Conservation (phyloP, 1,140 invertebrate genomes). For the Neuroterus valhalla region DNA sequence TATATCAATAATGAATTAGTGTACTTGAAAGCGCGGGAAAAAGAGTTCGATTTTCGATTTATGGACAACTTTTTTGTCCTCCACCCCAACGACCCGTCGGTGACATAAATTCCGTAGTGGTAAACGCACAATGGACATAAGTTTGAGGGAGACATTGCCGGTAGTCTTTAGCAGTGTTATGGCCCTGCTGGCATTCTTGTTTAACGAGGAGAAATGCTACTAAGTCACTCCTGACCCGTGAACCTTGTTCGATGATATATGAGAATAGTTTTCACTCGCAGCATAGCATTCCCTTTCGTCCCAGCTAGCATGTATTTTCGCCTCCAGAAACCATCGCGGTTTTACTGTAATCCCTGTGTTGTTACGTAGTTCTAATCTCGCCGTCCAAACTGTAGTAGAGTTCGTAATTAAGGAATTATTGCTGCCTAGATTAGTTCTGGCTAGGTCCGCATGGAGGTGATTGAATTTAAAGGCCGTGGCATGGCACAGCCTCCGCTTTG, state of each 20-base stretch:
- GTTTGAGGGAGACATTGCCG: conserved; percentile 23
- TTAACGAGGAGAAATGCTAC: conserved; percentile 50
- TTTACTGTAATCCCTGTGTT: background rate
- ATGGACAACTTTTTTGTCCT: too few species aligned
- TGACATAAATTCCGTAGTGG: conserved; percentile 41
- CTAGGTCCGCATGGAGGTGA: too few species aligned
- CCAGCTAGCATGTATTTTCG: background rate
- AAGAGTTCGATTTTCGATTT: too few species aligned
- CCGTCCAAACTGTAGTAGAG: too few species aligned
- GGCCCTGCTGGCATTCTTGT: conserved; percentile 46
- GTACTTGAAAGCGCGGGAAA: too few species aligned
- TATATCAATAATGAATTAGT: too few species aligned
- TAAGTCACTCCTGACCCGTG: conserved; percentile 56
- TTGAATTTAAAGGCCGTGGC: too few species aligned
- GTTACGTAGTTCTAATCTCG: background rate
- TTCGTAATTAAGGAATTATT: too few species aligned
- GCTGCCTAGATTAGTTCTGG: too few species aligned
- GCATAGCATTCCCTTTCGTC: conserved; percentile 11
- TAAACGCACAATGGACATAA: conserved; percentile 22
- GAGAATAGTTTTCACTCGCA: conserved; percentile 56
- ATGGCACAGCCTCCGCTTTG: too few species aligned
- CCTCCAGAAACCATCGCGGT: background rate
- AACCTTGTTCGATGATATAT: conserved; percentile 53
- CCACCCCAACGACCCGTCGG: too few species aligned
- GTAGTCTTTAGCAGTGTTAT: conserved; percentile 36